Evolutionary conservation across 1,140 invertebrate genomes (phyloP), one percentile per base, ranked within the genome.

Genomic region (Habropoda laboriosa): DNA sequence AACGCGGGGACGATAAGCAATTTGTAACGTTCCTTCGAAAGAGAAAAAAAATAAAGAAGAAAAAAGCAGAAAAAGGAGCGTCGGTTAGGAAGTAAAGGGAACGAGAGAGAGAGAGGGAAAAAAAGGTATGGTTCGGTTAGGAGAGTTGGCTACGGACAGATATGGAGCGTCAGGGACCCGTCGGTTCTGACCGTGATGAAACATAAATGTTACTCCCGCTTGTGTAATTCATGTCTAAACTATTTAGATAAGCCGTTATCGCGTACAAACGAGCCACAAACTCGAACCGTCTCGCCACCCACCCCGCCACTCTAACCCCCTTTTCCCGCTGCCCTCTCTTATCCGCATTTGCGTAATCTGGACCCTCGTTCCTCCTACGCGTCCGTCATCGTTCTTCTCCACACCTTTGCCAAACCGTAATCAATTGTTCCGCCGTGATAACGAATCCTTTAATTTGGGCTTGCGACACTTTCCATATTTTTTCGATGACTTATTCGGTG

Each of bases 1-100:
- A 88, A 74, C 82, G 77, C 66, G 66, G 58, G 51, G 64, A 87
- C 85, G 91, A 92, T 92, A 92, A 93, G 89, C 90, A 93, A 93
- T 93, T 93, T 93, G 92, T 93, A 91, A 90, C 79, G 81, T 89
- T 87, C 82, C 66, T 12, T 12, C 24, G 79, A 60, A 81, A 45
- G 51, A 30, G 61, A 64, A 38, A 40, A 72, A 77, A 68, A 60
- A 27, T n/a, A 61, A 72, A 64, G 71, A 32, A 57, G 27, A 66
- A 49, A 64, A 49, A 57, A 27, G 51, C 58, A 53, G 24, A 42
- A 32, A 71, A 72, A 57, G 30, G 30, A 61, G n/a, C 40, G 30
- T 3, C 27, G 27, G n/a, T 3, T 12, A 24, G 49, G 49, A n/a
- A n/a, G 21, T 3, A 13, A 7, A 16, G 21, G 13, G 30, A 32